phyloP scores from a whole-genome alignment of 2,113 vertebrate genomes.

The Ptilonorhynchus violaceus region DNA sequence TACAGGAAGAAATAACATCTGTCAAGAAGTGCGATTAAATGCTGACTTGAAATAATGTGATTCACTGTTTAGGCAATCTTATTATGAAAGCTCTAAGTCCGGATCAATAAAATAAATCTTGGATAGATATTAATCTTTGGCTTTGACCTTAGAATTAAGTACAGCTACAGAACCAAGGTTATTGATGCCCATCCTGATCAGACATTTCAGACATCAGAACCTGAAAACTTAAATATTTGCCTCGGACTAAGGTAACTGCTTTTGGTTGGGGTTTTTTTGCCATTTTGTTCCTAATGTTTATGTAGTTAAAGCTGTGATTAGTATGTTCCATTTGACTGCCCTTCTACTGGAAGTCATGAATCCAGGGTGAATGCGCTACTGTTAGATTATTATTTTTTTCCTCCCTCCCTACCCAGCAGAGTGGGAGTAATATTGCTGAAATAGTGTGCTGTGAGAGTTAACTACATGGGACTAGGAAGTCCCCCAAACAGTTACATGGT shows the following conservation, averaged over 20 bases:
- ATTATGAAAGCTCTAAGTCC: not conserved
- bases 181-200: not conserved
- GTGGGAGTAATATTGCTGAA: not conserved
- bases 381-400: too few species aligned
- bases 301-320: not conserved
- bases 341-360: not conserved
- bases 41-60: not conserved
- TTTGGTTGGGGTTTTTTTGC: not conserved
- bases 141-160: not conserved
- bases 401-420: not conserved
- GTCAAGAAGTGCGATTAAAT: not conserved
- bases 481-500: not conserved
- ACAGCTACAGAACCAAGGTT: not conserved
- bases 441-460: not conserved
- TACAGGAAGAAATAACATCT: not conserved
- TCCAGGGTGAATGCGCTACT: not conserved
- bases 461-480: not conserved
- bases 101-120: not conserved
- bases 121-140: not conserved
- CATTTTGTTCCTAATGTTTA: not conserved
- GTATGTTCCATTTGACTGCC: not conserved
- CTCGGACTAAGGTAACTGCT: not conserved
- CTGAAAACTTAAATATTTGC: not conserved
- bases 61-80: not conserved
- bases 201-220: not conserved